Evolutionary conservation across 2,113 vertebrate genomes (phyloP).

Genomic region (Malaclemys terrapin): DNA sequence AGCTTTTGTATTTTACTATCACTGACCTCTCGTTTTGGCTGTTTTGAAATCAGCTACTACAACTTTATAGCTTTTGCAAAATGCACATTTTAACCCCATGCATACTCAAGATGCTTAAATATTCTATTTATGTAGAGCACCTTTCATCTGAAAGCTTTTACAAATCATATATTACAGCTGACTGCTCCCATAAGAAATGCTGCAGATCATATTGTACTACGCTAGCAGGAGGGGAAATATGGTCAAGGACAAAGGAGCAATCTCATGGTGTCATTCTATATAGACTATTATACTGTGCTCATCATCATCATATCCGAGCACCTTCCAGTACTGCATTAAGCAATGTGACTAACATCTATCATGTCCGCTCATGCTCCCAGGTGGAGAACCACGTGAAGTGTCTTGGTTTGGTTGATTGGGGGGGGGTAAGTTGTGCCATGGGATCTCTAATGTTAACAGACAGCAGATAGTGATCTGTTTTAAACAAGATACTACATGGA

Average conservation of each 20-base stretch:
- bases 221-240: not conserved
- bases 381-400: not conserved
- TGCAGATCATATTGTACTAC: not conserved
- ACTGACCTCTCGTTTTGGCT: no score
- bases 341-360: not conserved
- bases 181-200: not conserved
- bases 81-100: not conserved
- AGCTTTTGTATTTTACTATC: no score
- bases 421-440: not conserved
- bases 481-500: no score
- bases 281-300: not conserved
- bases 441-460: not conserved
- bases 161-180: not conserved
- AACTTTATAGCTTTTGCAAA: not conserved
- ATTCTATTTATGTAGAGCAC: not conserved
- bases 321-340: not conserved
- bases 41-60: not conserved
- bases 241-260: not conserved
- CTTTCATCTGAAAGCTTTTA: not conserved
- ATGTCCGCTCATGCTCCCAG: not conserved
- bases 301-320: not conserved
- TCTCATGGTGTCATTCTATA: not conserved
- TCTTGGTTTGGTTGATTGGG: not conserved
- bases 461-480: no score
- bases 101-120: not conserved